Evolutionary conservation across 2,113 vertebrate genomes (phyloP), one percentile per base, ranked within the genome.

Genomic region (Platycercus adscitus): DNA sequence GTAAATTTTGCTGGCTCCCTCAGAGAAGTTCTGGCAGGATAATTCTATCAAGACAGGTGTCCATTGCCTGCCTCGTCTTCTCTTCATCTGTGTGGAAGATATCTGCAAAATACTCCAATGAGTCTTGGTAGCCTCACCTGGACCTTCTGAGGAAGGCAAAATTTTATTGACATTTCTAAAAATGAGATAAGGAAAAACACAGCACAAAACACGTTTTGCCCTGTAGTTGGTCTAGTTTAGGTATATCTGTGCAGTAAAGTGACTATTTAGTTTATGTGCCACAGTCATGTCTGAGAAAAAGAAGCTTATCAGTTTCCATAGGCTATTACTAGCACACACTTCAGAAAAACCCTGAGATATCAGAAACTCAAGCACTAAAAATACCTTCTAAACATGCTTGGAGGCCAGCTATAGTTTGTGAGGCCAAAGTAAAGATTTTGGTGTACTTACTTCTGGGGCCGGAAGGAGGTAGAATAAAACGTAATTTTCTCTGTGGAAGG

Each of bases 321-420:
- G 17, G 6, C 3, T 31, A 53, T 77, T 20, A 63, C 18, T 16
- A 58, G 41, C 5, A 71, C 1, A 1, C 0, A 1, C 17, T 81
- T n/a, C 19, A 81, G 53, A 47, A 86, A 93, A 63, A 75, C 5
- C 1, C 10, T 58, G 23, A 81, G 9, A 86, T 53, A 77, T 83
- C 17, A 78, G 46, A 64, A 96, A 58, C 8, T 66, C 11, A 55
- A 46, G 7, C 4, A 31, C 15, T 56, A 49, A 77, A 87, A 93
- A 41, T 46, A 63, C 4, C 14, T 73, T 55, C 63, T 73, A n/a
- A 91, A 83, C 6, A 5, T 43, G 4, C 26, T 33, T 65, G 61
- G 19, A 35, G 11, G 21, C 15, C 47, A 65, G 26, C 2, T 72
- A 12, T 4, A 64, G 13, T 72, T 88, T 46, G 6, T 46, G 31